A percentile compares a stretch with the other conserved stretches of the same genome.
phyloP scores from a whole-genome alignment of 2,797 vertebrate species.

The Fistularia commersonii region DNA sequence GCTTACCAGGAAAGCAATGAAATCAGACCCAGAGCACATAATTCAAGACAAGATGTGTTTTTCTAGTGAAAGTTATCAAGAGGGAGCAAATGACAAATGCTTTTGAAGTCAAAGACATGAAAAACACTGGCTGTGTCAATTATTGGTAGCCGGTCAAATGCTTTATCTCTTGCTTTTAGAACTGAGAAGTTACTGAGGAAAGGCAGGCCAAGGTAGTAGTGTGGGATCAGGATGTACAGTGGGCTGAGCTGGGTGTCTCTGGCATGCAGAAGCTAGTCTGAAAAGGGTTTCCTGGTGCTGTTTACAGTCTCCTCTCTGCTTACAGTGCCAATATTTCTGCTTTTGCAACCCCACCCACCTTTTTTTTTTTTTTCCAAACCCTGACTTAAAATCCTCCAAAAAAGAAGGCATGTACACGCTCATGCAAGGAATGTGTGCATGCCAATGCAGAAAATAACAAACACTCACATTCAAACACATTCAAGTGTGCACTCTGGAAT shows the following conservation, averaged over 20 bases:
- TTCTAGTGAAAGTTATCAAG: conserved; percentile 22
- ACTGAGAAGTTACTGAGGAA: conserved; percentile 15
- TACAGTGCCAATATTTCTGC: conserved; percentile 27
- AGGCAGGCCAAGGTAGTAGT: conserved; percentile 14
- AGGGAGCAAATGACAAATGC: conserved; percentile 27
- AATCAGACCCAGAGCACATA: conserved; percentile 24
- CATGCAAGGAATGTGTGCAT: conserved; percentile 10
- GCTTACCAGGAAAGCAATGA: conserved; percentile 41
- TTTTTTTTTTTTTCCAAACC: conserved; percentile 6
- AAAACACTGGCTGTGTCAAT: conserved; percentile 13
- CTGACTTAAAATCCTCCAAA: conserved; percentile 14
- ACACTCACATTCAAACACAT: conserved; percentile 3
- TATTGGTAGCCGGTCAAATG: conserved; percentile 11
- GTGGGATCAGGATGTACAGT: conserved; percentile 36
- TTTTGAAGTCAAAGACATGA: conserved; percentile 31
- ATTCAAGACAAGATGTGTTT: conserved; percentile 28
- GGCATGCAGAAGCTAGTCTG: conserved; percentile 36
- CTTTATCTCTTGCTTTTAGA: conserved; percentile 30
- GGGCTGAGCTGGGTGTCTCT: conserved; percentile 42
- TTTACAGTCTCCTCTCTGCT: conserved; percentile 48
- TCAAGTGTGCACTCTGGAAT: conserved; percentile 8
- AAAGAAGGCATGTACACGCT: conserved; percentile 30
- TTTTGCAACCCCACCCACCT: conserved; percentile 20
- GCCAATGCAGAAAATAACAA: conserved; percentile 7
- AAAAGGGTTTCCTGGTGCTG: conserved; percentile 52